Evolutionary conservation across 2,113 vertebrate species (phyloP), one percentile per base, ranked within the genome.

Genomic region (Pholis gunnellus): DNA sequence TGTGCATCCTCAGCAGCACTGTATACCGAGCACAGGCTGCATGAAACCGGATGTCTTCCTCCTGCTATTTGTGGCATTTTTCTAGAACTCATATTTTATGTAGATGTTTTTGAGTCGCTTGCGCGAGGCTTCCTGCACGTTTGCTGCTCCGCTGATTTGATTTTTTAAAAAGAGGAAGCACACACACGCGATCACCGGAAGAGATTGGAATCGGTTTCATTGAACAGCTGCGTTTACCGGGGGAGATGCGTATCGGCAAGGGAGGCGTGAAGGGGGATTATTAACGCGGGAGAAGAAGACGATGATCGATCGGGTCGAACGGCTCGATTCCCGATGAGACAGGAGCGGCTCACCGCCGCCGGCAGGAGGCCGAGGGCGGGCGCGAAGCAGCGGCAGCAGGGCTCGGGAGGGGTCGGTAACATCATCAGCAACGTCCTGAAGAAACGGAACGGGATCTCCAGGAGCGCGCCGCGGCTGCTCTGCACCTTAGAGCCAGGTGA

Each of bases 401-500:
- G 89, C 38, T 88, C 94, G 29, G 95, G 95, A 44, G 97, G 97
- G 44, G 97, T 99, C 87, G 96, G 97, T 57, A 96, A 95, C 92
- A 96, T 99, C 91, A 97, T 99, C 91, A 98, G 97, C 94, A 98
- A 95, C 86, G 97, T 99, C 75, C 96, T 99, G 81, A 98, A 96
- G 96, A 99, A 98, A 69, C 95, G 98, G 75, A 98, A 95, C 95
- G 97, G 97, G 89, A 99, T 99, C 71, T 96, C 98, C 57, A 93
- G 98, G 74, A 98, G 97, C 44, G 98, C 98, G 13, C 98, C 98
- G 18, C 95, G 97, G 81, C 95, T 99, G 91, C 97, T 99, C 52
- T 99, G 98, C 95, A 99, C 98, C 27, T 93, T 99, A 73, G 98
- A 99, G 93, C 98, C 98, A 96, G 98, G 98, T 99, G 95, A 92